phyloP scores from a whole-genome alignment of 1,140 invertebrate genomes.

The Philaenus spumarius region DNA sequence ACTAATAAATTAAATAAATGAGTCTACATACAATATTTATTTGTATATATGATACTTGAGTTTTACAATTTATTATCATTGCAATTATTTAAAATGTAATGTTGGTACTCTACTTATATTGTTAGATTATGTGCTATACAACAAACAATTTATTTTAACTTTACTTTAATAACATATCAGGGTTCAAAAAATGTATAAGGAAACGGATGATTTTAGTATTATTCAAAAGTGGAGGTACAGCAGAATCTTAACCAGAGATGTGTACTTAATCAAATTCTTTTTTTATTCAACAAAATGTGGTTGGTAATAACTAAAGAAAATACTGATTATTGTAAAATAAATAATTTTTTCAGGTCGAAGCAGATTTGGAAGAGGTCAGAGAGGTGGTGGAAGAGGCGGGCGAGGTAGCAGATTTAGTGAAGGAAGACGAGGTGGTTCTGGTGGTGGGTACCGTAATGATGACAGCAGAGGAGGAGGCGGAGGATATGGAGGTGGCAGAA shows the following conservation, averaged over 20 bases:
- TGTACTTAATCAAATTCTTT: not conserved
- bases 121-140: too few relatives aligned
- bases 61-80: too few relatives aligned
- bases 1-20: too few relatives aligned
- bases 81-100: too few relatives aligned
- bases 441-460: too few relatives aligned
- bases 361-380: not conserved
- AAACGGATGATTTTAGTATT: not conserved
- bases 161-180: too few relatives aligned
- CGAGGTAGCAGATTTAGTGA: not conserved
- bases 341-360: not conserved
- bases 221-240: not conserved
- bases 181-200: not conserved
- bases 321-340: not conserved
- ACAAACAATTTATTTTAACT: too few relatives aligned
- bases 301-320: too few relatives aligned
- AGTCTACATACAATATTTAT: too few relatives aligned
- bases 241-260: not conserved
- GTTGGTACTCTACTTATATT: too few relatives aligned
- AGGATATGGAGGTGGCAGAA: not conserved
- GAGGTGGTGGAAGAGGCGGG: not conserved
- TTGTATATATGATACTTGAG: too few relatives aligned
- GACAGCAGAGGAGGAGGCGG: not conserved
- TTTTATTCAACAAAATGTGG: too few relatives aligned
- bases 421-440: not conserved